Base-by-base conservation (phyloP, 2,888 invertebrate genomes). In the Himalopsyche anomala region DNA sequence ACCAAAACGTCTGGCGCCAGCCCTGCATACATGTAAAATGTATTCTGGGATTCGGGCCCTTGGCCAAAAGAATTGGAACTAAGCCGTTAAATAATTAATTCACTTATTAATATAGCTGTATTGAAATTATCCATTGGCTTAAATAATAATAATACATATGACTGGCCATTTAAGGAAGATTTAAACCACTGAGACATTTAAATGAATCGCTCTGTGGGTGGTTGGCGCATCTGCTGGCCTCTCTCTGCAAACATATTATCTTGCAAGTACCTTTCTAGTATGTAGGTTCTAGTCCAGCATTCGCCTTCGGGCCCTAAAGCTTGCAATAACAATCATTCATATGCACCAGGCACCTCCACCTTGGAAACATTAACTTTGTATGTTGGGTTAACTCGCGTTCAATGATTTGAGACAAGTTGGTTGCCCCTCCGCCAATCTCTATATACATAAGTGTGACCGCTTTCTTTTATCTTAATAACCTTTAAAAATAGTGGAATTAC, bases 151-250 rank as follows among this genome's bases (percentile, higher is more conserved):
- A 62, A 19, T 62, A 15, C 62, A 19, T 15, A 1, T n/a, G 11
- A 9, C 19, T 62, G 9, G 8, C 62, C 62, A 62, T 62, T 62
- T 62, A 62, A 62, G 62, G 62, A 19, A 62, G 19, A 62, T 62
- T 62, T 19, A 62, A 62, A 62, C 62, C 62, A 62, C 62, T 62
- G 19, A 62, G 62, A 62, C 19, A 62, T 62, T 62, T 62, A 62
- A 62, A 62, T 62, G 62, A 62, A 62, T 56, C n/a, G 42, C 85
- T 5, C 55, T 40, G 85, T 85, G 85, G 85, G 85, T 85, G 85
- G 85, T 19, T 80, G 62, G 36, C 36, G 56, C 83, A 42, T 83
- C 62, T 62, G 62, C 62, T 62, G 8, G 62, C 62, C n/a, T 62
- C 28, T 62, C 62, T 62, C 62, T 62, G 62, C 62, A 62, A 62